Conservation (phyloP, 92 coral and sea anemone genomes). For the Zoanthus sociatus region DNA sequence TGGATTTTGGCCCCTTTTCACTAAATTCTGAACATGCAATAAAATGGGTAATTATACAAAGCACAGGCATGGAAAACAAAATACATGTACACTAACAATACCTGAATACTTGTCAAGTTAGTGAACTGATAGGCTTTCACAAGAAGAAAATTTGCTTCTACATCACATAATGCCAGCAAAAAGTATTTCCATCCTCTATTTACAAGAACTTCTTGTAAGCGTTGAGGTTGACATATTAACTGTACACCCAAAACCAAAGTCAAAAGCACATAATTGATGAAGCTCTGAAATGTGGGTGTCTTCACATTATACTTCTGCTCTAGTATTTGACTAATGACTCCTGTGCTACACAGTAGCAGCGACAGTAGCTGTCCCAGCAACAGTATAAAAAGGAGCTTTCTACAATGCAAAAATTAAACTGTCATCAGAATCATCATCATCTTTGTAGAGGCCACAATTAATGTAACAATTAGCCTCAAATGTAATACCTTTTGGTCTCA, state of each 20-base stretch:
- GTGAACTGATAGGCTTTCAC: constrained; percentile 97
- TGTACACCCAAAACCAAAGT: constrained; percentile 66
- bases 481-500: too few species aligned
- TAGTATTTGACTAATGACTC: constrained; percentile 83
- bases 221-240: constrained; percentile 55
- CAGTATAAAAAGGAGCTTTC: constrained; percentile 66
- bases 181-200: constrained; percentile 92
- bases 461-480: too few species aligned
- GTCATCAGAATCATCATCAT: too few species aligned
- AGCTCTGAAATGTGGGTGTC: constrained; percentile 87
- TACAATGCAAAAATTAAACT: constrained; percentile 37
- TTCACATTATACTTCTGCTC: constrained; percentile 61
- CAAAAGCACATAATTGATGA: constrained; percentile 78
- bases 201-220: constrained; percentile 58
- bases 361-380: constrained; percentile 84
- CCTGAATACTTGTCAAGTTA: constrained; percentile 97
- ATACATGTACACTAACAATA: constrained; percentile 25
- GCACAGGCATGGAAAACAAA: neutral
- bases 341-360: constrained; percentile 84
- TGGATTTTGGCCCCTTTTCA: too few species aligned
- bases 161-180: constrained; percentile 81
- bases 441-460: too few species aligned
- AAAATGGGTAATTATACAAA: neutral
- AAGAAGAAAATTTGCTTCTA: constrained; percentile 87
- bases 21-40: too few species aligned